Base-by-base conservation (phyloP, 2,888 invertebrate species). In the Leucozona laternaria region DNA sequence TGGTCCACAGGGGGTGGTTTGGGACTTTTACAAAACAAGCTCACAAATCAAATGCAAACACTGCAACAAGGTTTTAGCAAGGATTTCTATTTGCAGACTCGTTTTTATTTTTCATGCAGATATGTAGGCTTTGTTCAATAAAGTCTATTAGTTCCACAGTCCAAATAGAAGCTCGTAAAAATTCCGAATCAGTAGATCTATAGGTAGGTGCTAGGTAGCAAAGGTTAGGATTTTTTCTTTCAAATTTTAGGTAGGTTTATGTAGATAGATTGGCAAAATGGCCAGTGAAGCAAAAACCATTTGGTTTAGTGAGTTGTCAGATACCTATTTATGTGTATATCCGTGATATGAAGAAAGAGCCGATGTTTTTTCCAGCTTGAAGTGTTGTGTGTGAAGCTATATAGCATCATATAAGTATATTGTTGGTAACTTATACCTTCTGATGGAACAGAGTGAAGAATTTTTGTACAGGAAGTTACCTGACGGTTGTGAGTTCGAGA, bases 41-140 rank as follows among this genome's bases (percentile, higher is more conserved):
- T 79, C 79, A 73, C 75, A 84, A 84, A 84, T 84, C 84, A 84
- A 84, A 71, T 50, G 34, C 79, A 71, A 80, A 71, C 76, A 71
- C 70, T 79, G 70, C 64, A 64, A 53, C 64, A 84, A 28, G 66
- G 58, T 58, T 22, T 55, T 22, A 22, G 17, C 17, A 37, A 20
- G 28, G 58, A 22, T 17, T 31, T 50, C 15, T 43, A 50, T 50
- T 64, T 48, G n/a, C n/a, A n/a, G n/a, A n/a, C 13, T 62, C 3
- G 13, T 45, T 45, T 20, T 60, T 34, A 20, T 72, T 8, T 34
- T 60, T 31, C 22, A 50, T 50, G 68, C 68, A 53, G 53, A 25
- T 53, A 37, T 53, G 7, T 53, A 53, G 34, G 34, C 50, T 68
- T 50, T 68, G 68, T 53, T 53, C 25, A 66, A 66, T 58, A 66